Evolutionary conservation across 2,113 vertebrate species (phyloP).

Genomic region (Taurulus bubalis): DNA sequence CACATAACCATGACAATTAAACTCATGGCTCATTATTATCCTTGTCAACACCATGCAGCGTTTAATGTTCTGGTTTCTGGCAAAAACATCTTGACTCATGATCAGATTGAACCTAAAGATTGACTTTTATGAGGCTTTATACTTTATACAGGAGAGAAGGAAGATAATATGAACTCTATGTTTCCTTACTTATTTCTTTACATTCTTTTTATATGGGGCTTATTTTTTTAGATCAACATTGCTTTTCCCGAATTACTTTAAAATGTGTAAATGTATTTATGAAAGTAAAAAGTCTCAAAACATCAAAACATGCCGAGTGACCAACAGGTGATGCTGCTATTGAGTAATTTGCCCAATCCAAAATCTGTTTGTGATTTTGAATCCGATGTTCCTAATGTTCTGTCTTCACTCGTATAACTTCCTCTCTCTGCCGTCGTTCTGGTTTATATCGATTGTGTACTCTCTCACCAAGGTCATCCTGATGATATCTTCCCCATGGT

Average conservation of each 20-base stretch:
- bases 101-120: background rate
- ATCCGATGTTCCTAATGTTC: background rate
- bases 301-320: background rate
- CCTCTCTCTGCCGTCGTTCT: background rate
- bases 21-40: background rate
- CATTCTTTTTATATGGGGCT: background rate
- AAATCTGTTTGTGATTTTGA: background rate
- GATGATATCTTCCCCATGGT: slow-evolving; percentile 89
- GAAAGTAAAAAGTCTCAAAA: background rate
- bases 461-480: slow-evolving; percentile 82
- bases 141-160: background rate
- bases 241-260: background rate
- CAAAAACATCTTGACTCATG: background rate
- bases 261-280: background rate
- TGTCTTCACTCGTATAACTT: background rate
- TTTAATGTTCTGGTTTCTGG: background rate
- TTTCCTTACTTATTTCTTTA: background rate
- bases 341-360: background rate
- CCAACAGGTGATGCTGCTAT: background rate
- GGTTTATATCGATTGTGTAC: background rate
- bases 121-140: background rate
- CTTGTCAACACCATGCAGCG: background rate
- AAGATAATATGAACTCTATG: background rate
- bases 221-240: background rate
- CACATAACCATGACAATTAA: background rate